These are phyloP conservation scores for Dynastes maya DNA, from an alignment of 2,888 invertebrate genomes.

Conservation along the genomic window DNA sequence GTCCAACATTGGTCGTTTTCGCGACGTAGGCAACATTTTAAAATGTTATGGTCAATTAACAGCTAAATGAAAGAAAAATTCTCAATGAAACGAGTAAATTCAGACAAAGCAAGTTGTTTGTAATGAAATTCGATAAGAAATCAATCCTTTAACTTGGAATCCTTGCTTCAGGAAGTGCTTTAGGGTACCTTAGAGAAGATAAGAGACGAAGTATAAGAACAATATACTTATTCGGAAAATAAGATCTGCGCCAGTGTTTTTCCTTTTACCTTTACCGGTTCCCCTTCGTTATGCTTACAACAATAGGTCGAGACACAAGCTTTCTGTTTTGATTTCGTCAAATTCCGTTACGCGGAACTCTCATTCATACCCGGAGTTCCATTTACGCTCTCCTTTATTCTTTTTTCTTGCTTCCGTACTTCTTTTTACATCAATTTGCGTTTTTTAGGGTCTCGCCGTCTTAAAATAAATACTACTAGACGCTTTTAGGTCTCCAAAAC, in stretches of 20 bases:
- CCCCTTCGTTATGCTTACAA: background rate
- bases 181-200: background rate
- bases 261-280: background rate
- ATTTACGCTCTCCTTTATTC: background rate
- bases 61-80: too few species aligned
- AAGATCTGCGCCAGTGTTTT: background rate
- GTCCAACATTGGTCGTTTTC: too few species aligned
- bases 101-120: too few species aligned
- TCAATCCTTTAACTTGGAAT: too few species aligned
- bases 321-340: conserved; percentile 6
- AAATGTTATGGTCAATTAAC: too few species aligned
- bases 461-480: background rate
- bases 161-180: background rate
- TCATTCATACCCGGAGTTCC: conserved; percentile 3
- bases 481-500: background rate
- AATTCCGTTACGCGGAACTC: conserved; percentile 1
- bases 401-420: background rate
- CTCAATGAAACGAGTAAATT: too few species aligned
- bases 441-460: background rate
- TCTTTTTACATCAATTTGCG: background rate
- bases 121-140: too few species aligned
- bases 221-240: background rate
- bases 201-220: background rate
- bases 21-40: too few species aligned
- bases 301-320: conserved; percentile 10